Conservation (phyloP, 2,888 invertebrate species). For the Amphipyra berbera region DNA sequence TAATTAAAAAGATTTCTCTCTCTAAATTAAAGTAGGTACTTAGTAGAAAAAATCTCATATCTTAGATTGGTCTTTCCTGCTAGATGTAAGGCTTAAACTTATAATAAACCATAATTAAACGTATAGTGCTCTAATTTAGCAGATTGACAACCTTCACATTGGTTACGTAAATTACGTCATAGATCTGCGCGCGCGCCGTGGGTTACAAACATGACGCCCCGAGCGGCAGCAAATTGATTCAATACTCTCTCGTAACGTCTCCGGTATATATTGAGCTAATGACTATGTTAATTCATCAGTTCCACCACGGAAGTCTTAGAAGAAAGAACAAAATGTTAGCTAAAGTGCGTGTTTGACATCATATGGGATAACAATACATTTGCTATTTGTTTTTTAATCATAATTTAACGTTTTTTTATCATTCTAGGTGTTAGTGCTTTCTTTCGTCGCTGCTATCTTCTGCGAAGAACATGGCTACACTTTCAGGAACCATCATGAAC, state of each 20-base stretch:
- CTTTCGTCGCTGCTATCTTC: slow-evolving; percentile 65
- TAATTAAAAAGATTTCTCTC: slow-evolving; percentile 62
- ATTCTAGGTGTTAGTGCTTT: slow-evolving; percentile 77
- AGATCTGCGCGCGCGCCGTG: slow-evolving; percentile 73
- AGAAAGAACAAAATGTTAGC: slow-evolving; percentile 86
- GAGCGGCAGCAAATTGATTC: slow-evolving; percentile 84
- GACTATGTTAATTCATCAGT: slow-evolving; percentile 88
- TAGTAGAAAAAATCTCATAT: background rate
- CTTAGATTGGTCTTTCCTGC: background rate
- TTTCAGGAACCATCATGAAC: slow-evolving; percentile 72
- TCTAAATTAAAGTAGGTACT: slow-evolving; percentile 24
- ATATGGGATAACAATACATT: slow-evolving; percentile 37
- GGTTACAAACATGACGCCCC: slow-evolving; percentile 83
- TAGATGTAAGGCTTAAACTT: slow-evolving; percentile 35
- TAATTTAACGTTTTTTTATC: slow-evolving; percentile 22
- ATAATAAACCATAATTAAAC: slow-evolving; percentile 60
- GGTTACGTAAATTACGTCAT: slow-evolving; percentile 88
- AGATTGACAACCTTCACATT: slow-evolving; percentile 85
- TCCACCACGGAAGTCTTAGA: slow-evolving; percentile 84
- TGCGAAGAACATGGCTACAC: slow-evolving; percentile 74
- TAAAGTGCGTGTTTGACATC: slow-evolving; percentile 75
- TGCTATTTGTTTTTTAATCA: slow-evolving; percentile 22
- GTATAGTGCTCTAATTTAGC: slow-evolving; percentile 68
- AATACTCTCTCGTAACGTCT: slow-evolving; percentile 89
- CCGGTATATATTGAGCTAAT: slow-evolving; percentile 89